Evolutionary conservation across 2,888 invertebrate species (phyloP), one percentile per base, ranked within the genome.

Genomic region (Drosophila monieri): DNA sequence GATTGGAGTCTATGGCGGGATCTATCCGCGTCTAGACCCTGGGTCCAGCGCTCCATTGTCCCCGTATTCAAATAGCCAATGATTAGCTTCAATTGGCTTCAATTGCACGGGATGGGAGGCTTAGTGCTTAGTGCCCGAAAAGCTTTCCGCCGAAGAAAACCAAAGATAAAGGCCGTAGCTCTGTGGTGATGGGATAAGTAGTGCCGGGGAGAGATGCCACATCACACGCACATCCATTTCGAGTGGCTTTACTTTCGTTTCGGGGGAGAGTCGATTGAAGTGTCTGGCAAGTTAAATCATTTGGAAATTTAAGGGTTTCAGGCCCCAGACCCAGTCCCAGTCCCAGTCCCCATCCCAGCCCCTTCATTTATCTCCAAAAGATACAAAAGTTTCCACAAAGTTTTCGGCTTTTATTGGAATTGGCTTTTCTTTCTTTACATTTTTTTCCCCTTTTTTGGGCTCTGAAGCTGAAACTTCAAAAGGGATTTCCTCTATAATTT

Each of bases 21-120:
- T 52, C 47, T 59, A 58, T 14, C 25, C 23, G 53, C 43, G 52
- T 57, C 55, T 44, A 39, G 60, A 66, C 39, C 15, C 14, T 21
- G 65, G 65, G 51, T 27, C 21, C 61, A 48, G 49, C 43, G 41
- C 32, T 56, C 57, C 64, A 56, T 75, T 74, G 77, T 75, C 59
- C 62, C 65, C 73, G 68, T 68, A 78, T 77, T 77, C 73, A 79
- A 83, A 88, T 87, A 85, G 83, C 84, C 79, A 89, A 87, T 90
- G 85, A 90, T 90, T 90, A 89, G 89, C 87, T 64, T 90, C 87
- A 90, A 90, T 90, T 90, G 90, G 81, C 80, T 89, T 89, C 90
- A 90, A 90, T 90, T 90, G 90, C 77, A 78, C 86, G 21, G 21
- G 4, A 23, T 88, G 21, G 21, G 21, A 23, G 21, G 21, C 21